Base-by-base conservation (phyloP, 2,797 vertebrate genomes). In the Urosaurus nigricauda region DNA sequence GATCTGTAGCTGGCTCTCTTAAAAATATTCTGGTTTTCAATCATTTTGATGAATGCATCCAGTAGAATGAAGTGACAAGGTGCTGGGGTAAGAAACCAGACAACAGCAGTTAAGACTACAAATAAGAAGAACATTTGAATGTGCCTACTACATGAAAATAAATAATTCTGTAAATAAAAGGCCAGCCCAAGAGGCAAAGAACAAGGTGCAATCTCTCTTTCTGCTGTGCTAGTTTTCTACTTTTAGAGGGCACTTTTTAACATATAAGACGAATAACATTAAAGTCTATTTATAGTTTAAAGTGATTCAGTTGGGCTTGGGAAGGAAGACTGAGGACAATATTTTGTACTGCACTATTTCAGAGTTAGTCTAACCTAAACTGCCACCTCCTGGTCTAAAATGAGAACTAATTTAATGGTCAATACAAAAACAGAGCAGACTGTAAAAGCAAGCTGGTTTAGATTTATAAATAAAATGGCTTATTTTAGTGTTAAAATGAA, bases 321-420 rank as follows among this genome's bases (percentile, higher is more conserved):
- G 51, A 12, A 68, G 29, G 16, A 60, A 43, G 19, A 32, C 85
- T 11, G 0, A 90, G 89, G 65, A 93, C 91, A 91, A 93, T 93
- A 90, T 17, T n/a, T n/a, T 5, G 21, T 79, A 94, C 81, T 91
- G 94, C 93, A 94, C 92, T 93, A 63, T 95, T 75, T 84, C 65
- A 71, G 4, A 29, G 11, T 65, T 47, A 70, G 17, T 79, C n/a
- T 74, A 74, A 87, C 81, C 86, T 81, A 87, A 77, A 5, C 51
- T 84, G 86, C 82, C 89, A 90, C 8, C 89, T 90, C 9, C 56
- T 81, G 88, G 88, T 70, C 82, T 40, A 68, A 84, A 87, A 85
- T 82, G 35, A 80, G 74, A 65, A 79, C 37, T 40, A 37, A 43
- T 6, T 26, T 56, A 21, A 24, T 1, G 5, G 3, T 84, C 87